These are phyloP conservation scores for Tetragonula carbonaria DNA, from an alignment of 2,888 invertebrate species.

Conservation along the genomic window DNA sequence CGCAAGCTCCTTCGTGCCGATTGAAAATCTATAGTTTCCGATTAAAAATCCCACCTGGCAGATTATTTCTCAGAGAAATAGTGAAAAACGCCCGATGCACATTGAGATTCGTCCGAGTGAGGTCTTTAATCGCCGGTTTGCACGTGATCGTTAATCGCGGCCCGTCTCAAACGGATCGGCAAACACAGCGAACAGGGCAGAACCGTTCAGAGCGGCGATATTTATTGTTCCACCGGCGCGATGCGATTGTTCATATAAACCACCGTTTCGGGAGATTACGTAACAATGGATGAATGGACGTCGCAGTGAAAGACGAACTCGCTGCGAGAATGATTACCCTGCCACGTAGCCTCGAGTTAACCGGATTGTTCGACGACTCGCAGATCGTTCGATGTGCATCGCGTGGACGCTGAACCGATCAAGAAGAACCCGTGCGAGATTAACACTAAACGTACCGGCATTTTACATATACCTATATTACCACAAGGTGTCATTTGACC, in stretches of 20 bases:
- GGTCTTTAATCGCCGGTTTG: background rate
- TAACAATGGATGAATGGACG: slow-evolving; percentile 36
- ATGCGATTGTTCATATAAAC: slow-evolving; percentile 36
- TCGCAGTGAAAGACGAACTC: slow-evolving; percentile 30
- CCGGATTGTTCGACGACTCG: slow-evolving; percentile 21
- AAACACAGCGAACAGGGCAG: background rate
- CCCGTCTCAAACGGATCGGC: slow-evolving; percentile 12
- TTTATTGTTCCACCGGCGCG: slow-evolving; percentile 21
- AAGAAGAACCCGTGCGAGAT: background rate
- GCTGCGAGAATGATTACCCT: slow-evolving; percentile 22
- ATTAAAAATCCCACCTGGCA: background rate
- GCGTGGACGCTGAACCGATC: background rate
- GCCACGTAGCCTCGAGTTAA: slow-evolving; percentile 28
- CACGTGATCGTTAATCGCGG: slow-evolving; percentile 19
- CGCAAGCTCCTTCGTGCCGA: background rate
- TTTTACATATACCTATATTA: no score
- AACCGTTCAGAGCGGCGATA: slow-evolving; percentile 3
- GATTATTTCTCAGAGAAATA: background rate
- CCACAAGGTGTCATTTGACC: no score
- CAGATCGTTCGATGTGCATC: slow-evolving; percentile 17
- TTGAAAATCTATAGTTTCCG: background rate
- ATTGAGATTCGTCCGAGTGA: background rate
- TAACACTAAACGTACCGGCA: no score
- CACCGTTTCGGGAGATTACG: slow-evolving; percentile 35
- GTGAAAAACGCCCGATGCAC: slow-evolving; percentile 2